Base-by-base conservation (phyloP, 2,113 vertebrate genomes). In the Gambusia holbrooki region DNA sequence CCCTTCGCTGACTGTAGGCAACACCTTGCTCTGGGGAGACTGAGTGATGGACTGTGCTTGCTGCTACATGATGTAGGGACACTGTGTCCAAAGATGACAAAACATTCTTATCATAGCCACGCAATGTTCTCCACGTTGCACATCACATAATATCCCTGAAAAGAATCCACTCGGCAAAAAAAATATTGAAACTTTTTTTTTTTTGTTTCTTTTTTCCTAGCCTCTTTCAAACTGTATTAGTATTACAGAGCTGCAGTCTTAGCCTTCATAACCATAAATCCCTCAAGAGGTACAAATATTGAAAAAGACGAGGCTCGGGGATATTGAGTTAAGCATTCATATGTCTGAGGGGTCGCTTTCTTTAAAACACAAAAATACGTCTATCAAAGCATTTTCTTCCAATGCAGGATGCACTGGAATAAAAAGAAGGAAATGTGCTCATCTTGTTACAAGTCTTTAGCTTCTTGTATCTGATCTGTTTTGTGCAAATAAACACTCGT, bases 21-120 rank as follows among this genome's bases (percentile, higher is more conserved):
- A 69, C 51, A 61, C 73, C 68, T 79, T 63, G 68, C 81, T 84
- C 69, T 62, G 81, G 42, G 63, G 69, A 42, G 58, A 79, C 66
- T 14, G 63, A 78, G 12, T 32, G 63, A 70, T 63, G 45, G 60
- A 79, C 67, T 42, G 58, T 66, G 66, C 60, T 74, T 82, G 62
- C 62, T 81, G 81, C 77, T 76, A 79, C 83, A 83, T 65, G 69
- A 78, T 87, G 78, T 84, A 71, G 74, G 83, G 85, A 77, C 83
- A 89, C 63, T 13, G 60, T 61, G 77, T 88, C 64, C 81, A 79
- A 12, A 66, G 71, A 88, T 75, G 81, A 76, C 80, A 84, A 82
- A 73, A 79, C 76, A 80, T 85, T 85, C 79, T 87, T 85, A 90
- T 88, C 84, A 77, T 69, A 83, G 81, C 80, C 75, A 79, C 86